Evolutionary conservation across 2,797 vertebrate species (phyloP).

Genomic region (Miichthys miiuy): DNA sequence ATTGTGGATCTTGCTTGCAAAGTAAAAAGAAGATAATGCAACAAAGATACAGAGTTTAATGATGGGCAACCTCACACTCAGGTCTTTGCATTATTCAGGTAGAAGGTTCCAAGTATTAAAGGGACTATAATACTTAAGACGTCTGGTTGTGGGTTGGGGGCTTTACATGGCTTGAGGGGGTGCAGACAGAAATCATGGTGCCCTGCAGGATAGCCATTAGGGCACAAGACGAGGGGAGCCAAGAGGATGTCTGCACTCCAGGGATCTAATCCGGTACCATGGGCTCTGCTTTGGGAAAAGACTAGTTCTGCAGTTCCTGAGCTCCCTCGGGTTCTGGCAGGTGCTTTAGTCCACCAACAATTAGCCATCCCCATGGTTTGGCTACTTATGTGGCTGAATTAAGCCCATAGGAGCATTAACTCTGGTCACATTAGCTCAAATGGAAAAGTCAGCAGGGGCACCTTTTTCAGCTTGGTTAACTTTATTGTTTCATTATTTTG

Average conservation of each 20-base stretch:
- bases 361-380: slow-evolving; percentile 78
- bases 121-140: slow-evolving; percentile 32
- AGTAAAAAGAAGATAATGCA: not conserved
- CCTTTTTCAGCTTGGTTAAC: slow-evolving; percentile 84
- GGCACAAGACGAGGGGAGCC: slow-evolving; percentile 61
- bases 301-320: slow-evolving; percentile 73
- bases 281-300: slow-evolving; percentile 71
- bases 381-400: slow-evolving; percentile 85
- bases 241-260: slow-evolving; percentile 76
- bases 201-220: slow-evolving; percentile 70
- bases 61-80: not conserved
- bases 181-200: slow-evolving; percentile 73
- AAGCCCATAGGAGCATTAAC: slow-evolving; percentile 84
- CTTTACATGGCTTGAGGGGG: slow-evolving; percentile 60
- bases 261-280: slow-evolving; percentile 78
- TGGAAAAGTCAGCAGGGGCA: slow-evolving; percentile 86
- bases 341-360: slow-evolving; percentile 82
- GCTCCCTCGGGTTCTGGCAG: slow-evolving; percentile 81
- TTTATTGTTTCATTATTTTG: slow-evolving; percentile 84
- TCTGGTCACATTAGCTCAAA: slow-evolving; percentile 83
- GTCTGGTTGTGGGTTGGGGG: slow-evolving; percentile 36
- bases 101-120: not conserved
- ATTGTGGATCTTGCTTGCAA: not conserved
- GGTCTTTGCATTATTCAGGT: not conserved
- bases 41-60: not conserved